Evolutionary conservation across 2,888 invertebrate genomes (phyloP), one percentile per base, ranked within the genome.

Genomic region (Gortyna flavago): DNA sequence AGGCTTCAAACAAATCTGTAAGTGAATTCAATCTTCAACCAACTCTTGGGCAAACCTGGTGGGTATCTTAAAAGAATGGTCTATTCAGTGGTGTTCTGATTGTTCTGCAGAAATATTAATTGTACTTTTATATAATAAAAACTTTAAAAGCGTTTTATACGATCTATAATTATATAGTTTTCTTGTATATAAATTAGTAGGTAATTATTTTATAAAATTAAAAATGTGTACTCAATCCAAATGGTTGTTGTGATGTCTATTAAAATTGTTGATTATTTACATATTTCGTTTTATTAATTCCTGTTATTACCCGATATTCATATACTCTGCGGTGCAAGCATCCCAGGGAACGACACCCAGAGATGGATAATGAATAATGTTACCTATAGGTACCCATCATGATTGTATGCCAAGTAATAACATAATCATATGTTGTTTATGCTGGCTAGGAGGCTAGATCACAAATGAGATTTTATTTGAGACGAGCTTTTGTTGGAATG

Each of bases 211-310:
- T 90, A 81, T 91, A 90, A 89, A 90, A 85, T 90, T 92, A 91
- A 88, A 84, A 90, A 90, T 89, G 89, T 93, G 92, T 95, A 95
- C 90, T 95, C 92, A 90, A 95, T 96, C 96, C 96, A 95, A 96
- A 95, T 96, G 95, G 95, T 96, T 96, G 96, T 96, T 96, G 96
- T 96, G 96, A 95, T 95, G 96, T 96, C 95, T 96, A 96, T 96
- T 96, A 96, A 96, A 96, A 88, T 95, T 96, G 96, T 96, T 96
- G 94, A 94, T 92, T 91, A 95, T 92, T 90, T 29, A 69, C n/a
- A 11, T 38, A 77, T 48, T 73, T 57, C 59, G 79, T 88, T 85
- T 88, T 80, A 62, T 38, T 70, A 7, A 13, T 18, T 59, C 35
- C 54, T 32, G 9, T 21, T 35, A n/a, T n/a, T 74, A 11, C 41